Base-by-base conservation (phyloP, 2,797 vertebrate genomes). In the Hirundo rustica region DNA sequence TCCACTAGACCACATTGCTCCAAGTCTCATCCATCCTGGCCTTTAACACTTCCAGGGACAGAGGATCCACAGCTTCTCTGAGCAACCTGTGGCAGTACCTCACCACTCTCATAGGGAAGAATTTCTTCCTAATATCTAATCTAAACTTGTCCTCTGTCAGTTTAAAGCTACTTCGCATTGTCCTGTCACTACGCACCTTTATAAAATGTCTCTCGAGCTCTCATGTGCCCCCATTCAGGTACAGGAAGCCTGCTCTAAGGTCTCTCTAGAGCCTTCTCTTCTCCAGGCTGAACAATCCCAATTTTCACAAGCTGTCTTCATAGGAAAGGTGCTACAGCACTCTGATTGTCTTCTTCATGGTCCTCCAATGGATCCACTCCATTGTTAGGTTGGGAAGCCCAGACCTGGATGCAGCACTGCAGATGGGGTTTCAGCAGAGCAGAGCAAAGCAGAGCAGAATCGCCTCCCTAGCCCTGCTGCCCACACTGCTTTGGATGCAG, bases 371-470 rank as follows among this genome's bases (percentile, higher is more conserved):
- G 40, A 78, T 53, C 16, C n/a, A 72, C 15, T 89, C 51, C 66
- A 21, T 26, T 53, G 12, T 58, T 47, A 34, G 1, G 0, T 0
- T 40, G 53, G 13, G 19, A 9, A 53, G 3, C 7, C 17, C 73
- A 65, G 38, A 32, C 25, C 29, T 53, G 72, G 27, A 47, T 47
- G 45, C 38, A 66, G 53, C 16, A 1, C 45, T 40, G 4, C 30
- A 60, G 26, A 11, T 66, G 13, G 40, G 45, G 30, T 66, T 72
- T 11, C 2, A 48, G 22, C 48, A 70, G 51, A 77, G 3, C 7
- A 66, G 25, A 53, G 51, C 36, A 38, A 36, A 38, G 36, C 38
- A 38, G 16, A 6, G 47, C 7, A 78, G 73, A 71, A 32, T 30
- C 26, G 3, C 7, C 13, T 78, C 66, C 47, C 47, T 53, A 0